A percentile compares a stretch with the other conserved stretches of the same genome.
Conservation (phyloP, 2,113 vertebrate species). For the Xiphophorus couchianus region DNA sequence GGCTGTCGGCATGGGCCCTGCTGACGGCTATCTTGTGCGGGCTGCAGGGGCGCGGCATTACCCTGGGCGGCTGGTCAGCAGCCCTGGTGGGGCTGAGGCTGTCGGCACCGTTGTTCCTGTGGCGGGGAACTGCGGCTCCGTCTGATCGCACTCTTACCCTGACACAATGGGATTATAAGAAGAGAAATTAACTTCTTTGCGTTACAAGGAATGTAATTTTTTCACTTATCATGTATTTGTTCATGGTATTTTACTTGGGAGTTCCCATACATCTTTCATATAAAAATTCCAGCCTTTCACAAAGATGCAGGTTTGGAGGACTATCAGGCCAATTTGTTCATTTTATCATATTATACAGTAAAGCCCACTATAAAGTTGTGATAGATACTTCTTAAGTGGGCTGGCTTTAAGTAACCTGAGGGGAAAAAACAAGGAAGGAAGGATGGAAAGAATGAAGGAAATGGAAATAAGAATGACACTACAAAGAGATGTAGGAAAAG, state of each 20-base stretch:
- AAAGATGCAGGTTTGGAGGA: too few relatives aligned
- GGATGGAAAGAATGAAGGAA: too few relatives aligned
- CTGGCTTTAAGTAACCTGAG: too few relatives aligned
- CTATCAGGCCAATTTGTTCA: too few relatives aligned
- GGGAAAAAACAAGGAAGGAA: too few relatives aligned
- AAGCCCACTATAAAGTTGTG: too few relatives aligned
- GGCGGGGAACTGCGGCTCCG: constrained; percentile 89
- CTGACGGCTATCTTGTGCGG: constrained; percentile 90
- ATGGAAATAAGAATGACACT: too few relatives aligned
- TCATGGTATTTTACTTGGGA: neutral
- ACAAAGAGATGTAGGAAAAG: too few relatives aligned
- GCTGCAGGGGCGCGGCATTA: constrained; percentile 95
- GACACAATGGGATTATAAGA: constrained; percentile 30
- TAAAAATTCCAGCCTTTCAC: too few relatives aligned
- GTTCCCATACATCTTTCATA: too few relatives aligned
- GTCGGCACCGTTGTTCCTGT: constrained; percentile 85
- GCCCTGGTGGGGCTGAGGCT: constrained; percentile 90
- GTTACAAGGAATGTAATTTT: neutral
- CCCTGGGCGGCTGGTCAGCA: constrained; percentile 90
- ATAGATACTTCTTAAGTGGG: too few relatives aligned
- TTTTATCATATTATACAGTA: too few relatives aligned
- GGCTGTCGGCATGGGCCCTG: constrained; percentile 89
- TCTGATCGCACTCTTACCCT: constrained; percentile 94
- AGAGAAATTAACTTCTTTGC: neutral
- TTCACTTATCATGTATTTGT: neutral